A percentile compares a stretch with the other conserved stretches of the same genome.
These are phyloP conservation scores for Psephotus haematonotus DNA, from an alignment of 2,113 vertebrate genomes.

Conservation along the genomic window DNA sequence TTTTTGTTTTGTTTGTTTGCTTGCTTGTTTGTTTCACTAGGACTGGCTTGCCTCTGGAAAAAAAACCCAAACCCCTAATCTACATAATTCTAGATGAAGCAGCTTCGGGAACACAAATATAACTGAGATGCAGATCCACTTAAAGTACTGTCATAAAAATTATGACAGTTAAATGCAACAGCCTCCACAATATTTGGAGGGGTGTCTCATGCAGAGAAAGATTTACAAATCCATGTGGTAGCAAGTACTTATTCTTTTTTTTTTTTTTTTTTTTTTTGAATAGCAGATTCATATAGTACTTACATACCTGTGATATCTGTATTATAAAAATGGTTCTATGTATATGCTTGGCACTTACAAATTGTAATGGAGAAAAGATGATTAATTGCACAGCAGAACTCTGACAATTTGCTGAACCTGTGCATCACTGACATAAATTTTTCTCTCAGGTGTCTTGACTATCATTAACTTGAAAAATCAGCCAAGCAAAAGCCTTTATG, in stretches of 20 bases:
- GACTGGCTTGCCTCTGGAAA: background rate
- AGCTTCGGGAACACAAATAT: background rate
- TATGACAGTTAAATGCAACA: background rate
- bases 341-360: conserved; percentile 32
- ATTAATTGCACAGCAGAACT: conserved; percentile 59
- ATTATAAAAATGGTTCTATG: conserved; percentile 7
- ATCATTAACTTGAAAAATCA: conserved; percentile 75
- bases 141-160: background rate
- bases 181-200: background rate
- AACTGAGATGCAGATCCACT: background rate
- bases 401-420: conserved; percentile 63
- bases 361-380: conserved; percentile 26
- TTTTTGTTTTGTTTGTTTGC: background rate
- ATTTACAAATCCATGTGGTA: background rate
- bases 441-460: conserved; percentile 67
- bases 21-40: background rate
- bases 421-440: conserved; percentile 69
- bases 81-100: background rate
- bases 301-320: background rate
- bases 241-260: background rate
- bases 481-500: conserved; percentile 52
- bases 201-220: background rate
- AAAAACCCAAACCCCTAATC: accelerated
- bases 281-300: background rate
- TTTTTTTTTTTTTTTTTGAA: background rate